Conservation (phyloP, 1,140 invertebrate genomes). For the Drosophila carrolli region DNA sequence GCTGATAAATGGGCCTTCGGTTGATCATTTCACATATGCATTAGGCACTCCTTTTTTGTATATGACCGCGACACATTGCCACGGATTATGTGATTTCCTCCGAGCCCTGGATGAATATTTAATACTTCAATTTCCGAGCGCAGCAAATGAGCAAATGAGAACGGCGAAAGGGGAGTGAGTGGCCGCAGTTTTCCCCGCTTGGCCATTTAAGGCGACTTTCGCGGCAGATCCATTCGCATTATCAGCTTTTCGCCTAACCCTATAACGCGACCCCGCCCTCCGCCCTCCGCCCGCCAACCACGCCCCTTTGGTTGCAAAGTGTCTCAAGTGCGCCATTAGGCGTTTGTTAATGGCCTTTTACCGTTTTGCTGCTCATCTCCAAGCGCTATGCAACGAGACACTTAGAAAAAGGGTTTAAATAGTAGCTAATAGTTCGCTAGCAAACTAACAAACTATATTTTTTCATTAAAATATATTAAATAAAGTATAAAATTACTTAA, state of each 20-base stretch:
- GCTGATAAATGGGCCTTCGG: constrained; percentile 79
- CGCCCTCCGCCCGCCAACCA: constrained; percentile 3
- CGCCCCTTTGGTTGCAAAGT: constrained; percentile 33
- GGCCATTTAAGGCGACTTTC: constrained; percentile 54
- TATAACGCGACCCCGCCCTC: constrained; percentile 3
- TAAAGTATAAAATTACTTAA: no score
- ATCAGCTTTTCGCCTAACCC: constrained; percentile 60
- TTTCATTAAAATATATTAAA: no score
- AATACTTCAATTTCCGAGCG: constrained; percentile 71
- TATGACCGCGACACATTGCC: constrained; percentile 46
- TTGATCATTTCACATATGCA: constrained; percentile 60
- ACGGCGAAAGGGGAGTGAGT: not conserved
- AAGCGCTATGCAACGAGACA: constrained; percentile 50
- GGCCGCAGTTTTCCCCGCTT: constrained; percentile 31
- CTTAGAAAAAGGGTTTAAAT: constrained; percentile 2
- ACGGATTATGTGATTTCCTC: constrained; percentile 69
- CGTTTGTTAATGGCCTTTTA: constrained; percentile 77
- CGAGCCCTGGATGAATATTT: constrained; percentile 74
- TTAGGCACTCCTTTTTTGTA: constrained; percentile 29
- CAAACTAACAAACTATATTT: no score
- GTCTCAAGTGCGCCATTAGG: constrained; percentile 79
- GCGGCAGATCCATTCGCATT: constrained; percentile 54
- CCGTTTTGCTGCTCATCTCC: constrained; percentile 63
- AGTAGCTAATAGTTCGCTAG: no score
- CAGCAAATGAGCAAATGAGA: constrained; percentile 10